Evolutionary conservation across 1,140 invertebrate species (phyloP).

Genomic region (Sycophila sp.): DNA sequence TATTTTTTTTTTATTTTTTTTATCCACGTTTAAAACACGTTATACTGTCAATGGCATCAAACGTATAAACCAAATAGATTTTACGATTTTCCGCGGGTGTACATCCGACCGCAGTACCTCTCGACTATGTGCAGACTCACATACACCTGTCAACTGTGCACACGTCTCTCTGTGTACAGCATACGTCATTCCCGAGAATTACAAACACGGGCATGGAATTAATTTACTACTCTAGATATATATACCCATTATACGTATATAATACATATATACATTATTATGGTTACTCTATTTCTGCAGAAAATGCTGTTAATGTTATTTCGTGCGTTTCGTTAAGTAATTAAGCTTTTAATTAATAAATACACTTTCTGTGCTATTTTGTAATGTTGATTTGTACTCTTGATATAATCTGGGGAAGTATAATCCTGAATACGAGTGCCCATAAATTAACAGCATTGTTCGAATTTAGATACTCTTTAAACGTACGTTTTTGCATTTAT

Average conservation of each 20-base stretch:
- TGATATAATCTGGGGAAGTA: too few relatives aligned
- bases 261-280: too few relatives aligned
- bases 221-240: slow-evolving; percentile 19
- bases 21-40: neutral
- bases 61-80: neutral
- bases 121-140: neutral
- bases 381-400: neutral
- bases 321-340: too few relatives aligned
- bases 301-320: slow-evolving; percentile 16
- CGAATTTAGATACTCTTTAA: too few relatives aligned
- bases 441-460: neutral
- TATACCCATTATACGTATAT: too few relatives aligned
- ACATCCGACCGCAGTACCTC: neutral
- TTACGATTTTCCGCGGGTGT: neutral
- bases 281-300: slow-evolving; percentile 29
- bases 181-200: slow-evolving; percentile 36
- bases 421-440: neutral
- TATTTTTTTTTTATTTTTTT: neutral
- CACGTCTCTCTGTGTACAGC: neutral
- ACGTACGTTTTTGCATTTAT: too few relatives aligned
- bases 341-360: neutral
- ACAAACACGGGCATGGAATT: slow-evolving; percentile 36
- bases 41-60: neutral
- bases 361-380: neutral
- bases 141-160: neutral